Conservation (phyloP, 53 echinoderm and acorn worm genomes). For the Astropecten irregularis region DNA sequence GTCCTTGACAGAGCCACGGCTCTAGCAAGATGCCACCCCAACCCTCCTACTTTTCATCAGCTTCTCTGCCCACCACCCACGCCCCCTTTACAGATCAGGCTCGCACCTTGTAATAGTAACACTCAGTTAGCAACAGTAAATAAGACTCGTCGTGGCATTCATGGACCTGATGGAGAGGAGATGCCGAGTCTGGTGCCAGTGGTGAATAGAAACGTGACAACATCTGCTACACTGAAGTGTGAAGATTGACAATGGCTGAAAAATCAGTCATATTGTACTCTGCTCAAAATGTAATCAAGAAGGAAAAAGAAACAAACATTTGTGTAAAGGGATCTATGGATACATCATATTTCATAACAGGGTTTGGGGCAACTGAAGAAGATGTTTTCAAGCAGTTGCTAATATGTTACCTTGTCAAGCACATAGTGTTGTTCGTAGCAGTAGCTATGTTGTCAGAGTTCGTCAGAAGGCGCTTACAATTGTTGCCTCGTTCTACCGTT, state of each 20-base stretch:
- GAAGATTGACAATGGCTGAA: slow-evolving; percentile 25
- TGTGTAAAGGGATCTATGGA: no score
- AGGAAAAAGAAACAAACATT: no score
- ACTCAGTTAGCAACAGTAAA: background rate
- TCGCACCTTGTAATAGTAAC: slow-evolving; percentile 24
- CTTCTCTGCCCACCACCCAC: background rate
- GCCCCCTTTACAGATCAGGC: background rate
- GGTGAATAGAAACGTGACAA: slow-evolving; percentile 25
- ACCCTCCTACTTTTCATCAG: background rate
- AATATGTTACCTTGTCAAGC: no score
- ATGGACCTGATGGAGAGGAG: slow-evolving; percentile 4
- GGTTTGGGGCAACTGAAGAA: no score
- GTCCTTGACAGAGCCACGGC: background rate
- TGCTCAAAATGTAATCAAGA: no score
- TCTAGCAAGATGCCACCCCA: no score
- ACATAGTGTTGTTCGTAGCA: no score
- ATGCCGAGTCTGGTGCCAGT: slow-evolving; percentile 16
- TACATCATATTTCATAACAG: no score
- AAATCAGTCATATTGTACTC: slow-evolving; percentile 14
- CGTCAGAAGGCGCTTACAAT: no score
- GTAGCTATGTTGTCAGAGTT: no score
- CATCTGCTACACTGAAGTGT: slow-evolving; percentile 38
- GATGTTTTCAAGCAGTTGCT: no score
- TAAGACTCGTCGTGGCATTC: slow-evolving; percentile 3
- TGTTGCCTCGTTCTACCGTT: no score